Percentiles rank a stretch among this genome's conserved stretches.
Conservation (phyloP, 2,888 invertebrate genomes). For the Drosophila subsilvestris region DNA sequence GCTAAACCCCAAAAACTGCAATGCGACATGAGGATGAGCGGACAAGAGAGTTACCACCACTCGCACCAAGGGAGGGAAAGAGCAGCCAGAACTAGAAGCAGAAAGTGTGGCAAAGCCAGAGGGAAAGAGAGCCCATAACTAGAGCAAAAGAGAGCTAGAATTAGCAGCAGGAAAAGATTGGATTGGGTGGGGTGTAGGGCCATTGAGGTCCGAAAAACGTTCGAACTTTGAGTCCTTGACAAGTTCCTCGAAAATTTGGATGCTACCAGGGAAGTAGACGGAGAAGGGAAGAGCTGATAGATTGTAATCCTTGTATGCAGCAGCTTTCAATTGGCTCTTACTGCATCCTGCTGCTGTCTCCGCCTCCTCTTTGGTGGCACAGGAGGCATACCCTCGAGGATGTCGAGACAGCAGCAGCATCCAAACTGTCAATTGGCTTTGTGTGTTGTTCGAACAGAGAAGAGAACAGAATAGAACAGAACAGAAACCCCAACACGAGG, state of each 20-base stretch:
- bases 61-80: not conserved
- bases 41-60: slow-evolving; percentile 3
- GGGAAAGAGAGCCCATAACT: slow-evolving; percentile 15
- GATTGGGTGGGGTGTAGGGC: not conserved
- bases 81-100: too few species aligned
- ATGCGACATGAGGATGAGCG: slow-evolving; percentile 63
- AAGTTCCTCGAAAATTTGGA: slow-evolving; percentile 38
- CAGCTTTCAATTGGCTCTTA: slow-evolving; percentile 71
- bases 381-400: slow-evolving; percentile 15
- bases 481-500: slow-evolving; percentile 22
- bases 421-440: slow-evolving; percentile 56
- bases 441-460: slow-evolving; percentile 34
- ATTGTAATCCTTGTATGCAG: slow-evolving; percentile 75
- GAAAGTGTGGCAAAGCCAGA: slow-evolving; percentile 25
- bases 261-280: slow-evolving; percentile 1
- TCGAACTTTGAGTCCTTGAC: slow-evolving; percentile 51
- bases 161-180: not conserved
- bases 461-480: not conserved
- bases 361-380: not conserved
- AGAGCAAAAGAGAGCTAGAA: slow-evolving; percentile 10
- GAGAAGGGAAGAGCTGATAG: slow-evolving; percentile 56
- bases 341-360: not conserved
- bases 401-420: slow-evolving; percentile 15
- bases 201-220: slow-evolving; percentile 28
- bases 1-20: slow-evolving; percentile 58